phyloP scores from a whole-genome alignment of 2,113 vertebrate species.

The Pteronura brasiliensis region DNA sequence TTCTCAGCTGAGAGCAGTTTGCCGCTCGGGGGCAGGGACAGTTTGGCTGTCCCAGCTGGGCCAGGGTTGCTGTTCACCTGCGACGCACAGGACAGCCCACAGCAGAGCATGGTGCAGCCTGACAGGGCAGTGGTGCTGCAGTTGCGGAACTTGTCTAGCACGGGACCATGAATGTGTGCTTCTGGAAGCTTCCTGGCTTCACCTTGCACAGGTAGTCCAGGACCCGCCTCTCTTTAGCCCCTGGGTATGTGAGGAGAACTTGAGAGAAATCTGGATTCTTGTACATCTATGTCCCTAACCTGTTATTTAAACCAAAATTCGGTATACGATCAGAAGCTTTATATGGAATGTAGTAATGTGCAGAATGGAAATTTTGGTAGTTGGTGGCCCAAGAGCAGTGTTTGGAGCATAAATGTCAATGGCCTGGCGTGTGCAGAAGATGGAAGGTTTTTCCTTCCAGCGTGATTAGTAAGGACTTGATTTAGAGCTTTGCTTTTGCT shows the following conservation, averaged over 20 bases:
- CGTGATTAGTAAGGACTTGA: neutral
- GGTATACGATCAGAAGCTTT: neutral
- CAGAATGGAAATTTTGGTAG: neutral
- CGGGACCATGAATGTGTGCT: neutral
- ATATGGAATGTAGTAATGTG: neutral
- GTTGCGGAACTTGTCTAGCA: neutral
- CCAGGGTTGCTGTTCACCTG: neutral
- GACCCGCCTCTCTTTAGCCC: neutral
- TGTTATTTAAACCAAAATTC: neutral
- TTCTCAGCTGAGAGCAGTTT: neutral
- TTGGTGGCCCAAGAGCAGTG: neutral
- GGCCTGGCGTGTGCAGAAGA: neutral
- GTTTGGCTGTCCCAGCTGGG: neutral
- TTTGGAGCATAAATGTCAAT: neutral
- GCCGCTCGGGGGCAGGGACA: neutral
- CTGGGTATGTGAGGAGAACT: neutral
- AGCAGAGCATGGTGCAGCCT: neutral
- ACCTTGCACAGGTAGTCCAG: accelerated
- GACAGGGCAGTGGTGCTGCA: neutral
- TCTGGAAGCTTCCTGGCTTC: neutral
- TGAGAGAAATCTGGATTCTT: neutral
- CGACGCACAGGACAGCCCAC: neutral
- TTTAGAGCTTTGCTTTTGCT: neutral
- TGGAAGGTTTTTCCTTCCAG: neutral
- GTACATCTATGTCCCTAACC: neutral